These are phyloP conservation scores for Lutraria rhynchaena DNA, from an alignment of 1,140 invertebrate species.

Conservation along the genomic window DNA sequence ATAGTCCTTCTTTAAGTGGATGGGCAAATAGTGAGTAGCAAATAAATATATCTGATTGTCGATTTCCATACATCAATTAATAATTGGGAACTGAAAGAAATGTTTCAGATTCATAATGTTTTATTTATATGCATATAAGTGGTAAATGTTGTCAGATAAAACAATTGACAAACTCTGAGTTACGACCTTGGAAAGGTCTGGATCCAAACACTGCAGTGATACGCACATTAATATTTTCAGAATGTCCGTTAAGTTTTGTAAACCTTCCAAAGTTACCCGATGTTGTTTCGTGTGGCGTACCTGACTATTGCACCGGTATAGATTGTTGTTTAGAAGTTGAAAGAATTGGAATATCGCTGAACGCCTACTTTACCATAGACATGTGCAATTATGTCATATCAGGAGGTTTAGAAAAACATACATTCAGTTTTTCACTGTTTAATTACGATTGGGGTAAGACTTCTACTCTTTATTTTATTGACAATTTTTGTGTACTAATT, in stretches of 20 bases:
- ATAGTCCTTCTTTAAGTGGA: conserved; percentile 62
- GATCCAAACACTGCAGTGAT: too few species aligned
- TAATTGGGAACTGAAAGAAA: too few species aligned
- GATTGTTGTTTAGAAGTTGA: conserved; percentile 29
- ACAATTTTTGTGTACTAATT: too few species aligned
- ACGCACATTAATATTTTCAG: too few species aligned
- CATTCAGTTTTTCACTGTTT: conserved; percentile 33
- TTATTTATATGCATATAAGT: too few species aligned
- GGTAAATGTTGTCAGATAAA: too few species aligned
- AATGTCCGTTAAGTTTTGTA: conserved; percentile 38
- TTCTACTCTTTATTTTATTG: background rate
- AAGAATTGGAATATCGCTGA: conserved; percentile 13
- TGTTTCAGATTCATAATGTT: too few species aligned
- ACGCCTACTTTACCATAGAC: conserved; percentile 17
- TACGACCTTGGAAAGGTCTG: too few species aligned
- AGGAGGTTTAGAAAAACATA: conserved; percentile 27
- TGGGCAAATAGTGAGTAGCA: conserved; percentile 69
- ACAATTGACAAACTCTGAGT: too few species aligned
- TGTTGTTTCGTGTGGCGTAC: conserved; percentile 10
- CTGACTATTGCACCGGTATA: conserved; percentile 33
- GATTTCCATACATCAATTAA: too few species aligned
- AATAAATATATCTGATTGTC: too few species aligned
- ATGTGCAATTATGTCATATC: conserved; percentile 34
- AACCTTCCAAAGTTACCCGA: background rate
- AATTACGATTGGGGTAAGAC: conserved; percentile 43